phyloP scores from a whole-genome alignment of 2,888 invertebrate genomes.

The Andricus quercusramuli region DNA sequence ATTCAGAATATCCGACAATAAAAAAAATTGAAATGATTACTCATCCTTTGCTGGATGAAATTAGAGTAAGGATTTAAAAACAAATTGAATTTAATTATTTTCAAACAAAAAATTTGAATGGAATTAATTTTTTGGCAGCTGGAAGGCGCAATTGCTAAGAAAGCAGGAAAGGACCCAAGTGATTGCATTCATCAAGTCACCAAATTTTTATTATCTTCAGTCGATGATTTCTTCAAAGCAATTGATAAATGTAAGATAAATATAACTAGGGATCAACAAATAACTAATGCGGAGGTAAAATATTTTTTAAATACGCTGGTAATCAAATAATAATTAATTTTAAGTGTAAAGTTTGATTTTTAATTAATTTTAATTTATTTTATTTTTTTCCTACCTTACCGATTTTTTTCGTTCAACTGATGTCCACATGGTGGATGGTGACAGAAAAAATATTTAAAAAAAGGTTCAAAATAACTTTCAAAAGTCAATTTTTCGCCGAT shows the following conservation, averaged over 20 bases:
- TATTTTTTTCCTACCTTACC: no score
- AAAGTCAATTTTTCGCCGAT: no score
- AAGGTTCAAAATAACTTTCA: no score
- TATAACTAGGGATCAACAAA: not conserved
- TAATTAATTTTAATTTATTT: no score
- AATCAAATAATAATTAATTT: not conserved
- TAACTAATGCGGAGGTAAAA: not conserved
- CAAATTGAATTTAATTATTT: not conserved
- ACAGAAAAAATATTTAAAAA: no score
- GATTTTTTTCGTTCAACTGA: no score
- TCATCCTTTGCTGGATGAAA: slow-evolving; percentile 3
- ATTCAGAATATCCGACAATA: not conserved
- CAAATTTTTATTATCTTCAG: not conserved
- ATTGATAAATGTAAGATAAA: not conserved
- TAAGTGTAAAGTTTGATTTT: no score
- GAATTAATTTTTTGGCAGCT: not conserved
- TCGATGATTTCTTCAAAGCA: slow-evolving; percentile 20
- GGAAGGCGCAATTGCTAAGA: not conserved
- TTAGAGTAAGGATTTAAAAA: slow-evolving; percentile 2
- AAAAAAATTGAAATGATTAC: not conserved
- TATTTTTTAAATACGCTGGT: not conserved
- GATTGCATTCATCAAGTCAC: slow-evolving; percentile 10
- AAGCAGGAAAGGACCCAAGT: not conserved
- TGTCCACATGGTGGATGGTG: no score
- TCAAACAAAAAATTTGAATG: not conserved